A percentile compares a stretch with the other conserved stretches of the same genome.
Evolutionary conservation across 2,113 vertebrate species (phyloP).

Genomic region (Ancistrus triradiatus): DNA sequence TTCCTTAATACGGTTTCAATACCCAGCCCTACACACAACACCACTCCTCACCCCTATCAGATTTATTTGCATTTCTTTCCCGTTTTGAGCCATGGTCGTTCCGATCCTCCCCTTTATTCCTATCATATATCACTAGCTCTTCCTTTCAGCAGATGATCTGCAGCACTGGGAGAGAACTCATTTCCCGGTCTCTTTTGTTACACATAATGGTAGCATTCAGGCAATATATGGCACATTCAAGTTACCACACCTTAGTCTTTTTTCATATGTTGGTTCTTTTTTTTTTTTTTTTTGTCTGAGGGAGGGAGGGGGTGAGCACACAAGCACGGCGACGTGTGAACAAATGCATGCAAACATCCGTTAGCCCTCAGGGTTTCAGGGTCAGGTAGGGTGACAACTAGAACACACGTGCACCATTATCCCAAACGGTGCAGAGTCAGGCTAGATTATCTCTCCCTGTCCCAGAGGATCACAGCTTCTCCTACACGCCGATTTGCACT

Average conservation of each 20-base stretch:
- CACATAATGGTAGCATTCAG: not conserved
- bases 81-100: too few species aligned
- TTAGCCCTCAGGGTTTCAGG: constrained; percentile 44
- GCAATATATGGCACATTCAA: not conserved
- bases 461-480: constrained; percentile 4
- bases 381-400: constrained; percentile 45
- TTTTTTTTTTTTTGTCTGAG: too few species aligned
- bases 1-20: too few species aligned
- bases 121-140: too few species aligned
- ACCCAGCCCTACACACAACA: too few species aligned
- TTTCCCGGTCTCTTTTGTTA: not conserved
- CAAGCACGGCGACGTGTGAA: not conserved
- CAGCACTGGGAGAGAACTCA: not conserved
- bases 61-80: too few species aligned
- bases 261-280: not conserved
- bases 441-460: constrained; percentile 1
- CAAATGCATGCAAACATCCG: constrained; percentile 23
- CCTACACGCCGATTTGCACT: constrained; percentile 11
- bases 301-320: not conserved
- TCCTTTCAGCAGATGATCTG: constrained; percentile 7
- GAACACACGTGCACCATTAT: constrained; percentile 47
- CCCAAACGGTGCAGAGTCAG: constrained; percentile 18
- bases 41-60: too few species aligned
- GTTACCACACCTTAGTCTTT: constrained; percentile 1
- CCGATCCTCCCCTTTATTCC: too few species aligned